Base-by-base conservation (phyloP, 2,113 vertebrate genomes). In the Cariama cristata region DNA sequence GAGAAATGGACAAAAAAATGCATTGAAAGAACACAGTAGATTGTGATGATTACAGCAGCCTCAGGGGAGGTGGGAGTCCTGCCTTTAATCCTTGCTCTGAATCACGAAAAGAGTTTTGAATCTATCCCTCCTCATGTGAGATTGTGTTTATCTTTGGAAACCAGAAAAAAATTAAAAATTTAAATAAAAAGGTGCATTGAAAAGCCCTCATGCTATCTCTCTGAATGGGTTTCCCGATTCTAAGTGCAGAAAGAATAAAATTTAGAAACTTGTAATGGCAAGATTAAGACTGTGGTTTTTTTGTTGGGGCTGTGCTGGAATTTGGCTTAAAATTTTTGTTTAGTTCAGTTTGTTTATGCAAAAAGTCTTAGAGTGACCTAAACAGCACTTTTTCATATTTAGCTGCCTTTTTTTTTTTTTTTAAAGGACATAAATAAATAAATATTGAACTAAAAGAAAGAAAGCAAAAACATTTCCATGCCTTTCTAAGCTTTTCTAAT, bases 221-320 rank as follows among this genome's bases (percentile, higher is more conserved):
- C 18, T 67, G 23, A 74, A 23, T 62, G 24, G 9, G 3, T 75
- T 75, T 94, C 19, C 30, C 79, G 10, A 82, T 35, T 87, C 20
- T 49, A 62, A 67, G 14, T 35, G 30, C 28, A 72, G 64, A 52
- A 75, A 84, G 14, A 59, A 49, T 18, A 10, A 6, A 18, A 52
- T 77, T 47, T 86, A 49, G 2, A 63, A 63, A 74, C 50, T 18
- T 35, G 3, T 32, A 86, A 64, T 58, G 3, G 2, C 7, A 82
- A 42, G 6, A 7, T 11, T 45, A 12, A 2, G 5, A 8, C 10
- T 28, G 40, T 42, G 2, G 0, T 0, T 2, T 47, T 42, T 30
- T 82, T 86, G 5, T 28, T 73, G 47, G 11, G 3, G 4, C 3
- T 0, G 1, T 76, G 14, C 16, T 88, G 32, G 4, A 89, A 93